phyloP scores from a whole-genome alignment of 2,113 vertebrate species.

The Hypomesus transpacificus region DNA sequence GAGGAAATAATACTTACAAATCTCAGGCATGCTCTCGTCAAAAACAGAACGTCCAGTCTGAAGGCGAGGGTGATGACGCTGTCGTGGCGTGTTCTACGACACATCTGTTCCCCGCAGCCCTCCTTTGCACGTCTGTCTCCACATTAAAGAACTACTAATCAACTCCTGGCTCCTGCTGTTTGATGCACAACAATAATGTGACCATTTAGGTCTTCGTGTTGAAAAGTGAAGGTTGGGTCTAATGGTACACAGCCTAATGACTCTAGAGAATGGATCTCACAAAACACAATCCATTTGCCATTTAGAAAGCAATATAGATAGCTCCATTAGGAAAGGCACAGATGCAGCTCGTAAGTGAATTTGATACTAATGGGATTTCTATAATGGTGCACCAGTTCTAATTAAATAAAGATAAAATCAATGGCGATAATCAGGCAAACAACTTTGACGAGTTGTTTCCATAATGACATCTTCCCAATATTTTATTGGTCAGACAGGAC shows the following conservation, averaged over 20 bases:
- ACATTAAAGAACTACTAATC: too few species aligned
- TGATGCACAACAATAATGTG: too few species aligned
- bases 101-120: background rate
- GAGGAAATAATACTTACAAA: too few species aligned
- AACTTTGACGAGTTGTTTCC: too few species aligned
- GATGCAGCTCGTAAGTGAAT: background rate
- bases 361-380: conserved; percentile 4
- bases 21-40: too few species aligned
- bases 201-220: too few species aligned
- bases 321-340: background rate
- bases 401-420: background rate
- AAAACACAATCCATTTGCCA: conserved; percentile 19
- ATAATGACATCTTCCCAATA: too few species aligned
- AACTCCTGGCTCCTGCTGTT: too few species aligned
- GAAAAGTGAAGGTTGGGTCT: background rate
- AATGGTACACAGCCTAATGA: conserved; percentile 30
- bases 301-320: conserved; percentile 21
- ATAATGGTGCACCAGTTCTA: background rate
- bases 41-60: too few species aligned
- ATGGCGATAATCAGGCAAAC: background rate
- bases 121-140: background rate
- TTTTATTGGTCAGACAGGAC: too few species aligned
- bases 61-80: too few species aligned
- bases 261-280: conserved; percentile 13
- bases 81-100: too few species aligned